phyloP scores from a whole-genome alignment of 1,140 invertebrate genomes.

The Pemphigus obesinymphae region DNA sequence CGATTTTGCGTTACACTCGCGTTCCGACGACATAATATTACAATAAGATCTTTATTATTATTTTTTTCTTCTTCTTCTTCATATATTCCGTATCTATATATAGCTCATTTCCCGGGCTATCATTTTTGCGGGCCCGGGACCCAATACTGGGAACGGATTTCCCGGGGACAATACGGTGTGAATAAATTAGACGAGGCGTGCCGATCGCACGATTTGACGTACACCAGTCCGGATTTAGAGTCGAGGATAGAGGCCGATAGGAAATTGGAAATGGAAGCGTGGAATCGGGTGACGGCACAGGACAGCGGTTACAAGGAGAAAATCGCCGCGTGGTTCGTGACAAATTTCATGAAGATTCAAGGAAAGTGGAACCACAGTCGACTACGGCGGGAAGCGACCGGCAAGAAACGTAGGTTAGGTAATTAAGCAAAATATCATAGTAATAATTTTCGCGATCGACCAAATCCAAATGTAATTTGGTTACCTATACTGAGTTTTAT shows the following conservation, averaged over 20 bases:
- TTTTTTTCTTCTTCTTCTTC: too few relatives aligned
- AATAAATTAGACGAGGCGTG: slow-evolving; percentile 30
- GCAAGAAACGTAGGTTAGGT: too few relatives aligned
- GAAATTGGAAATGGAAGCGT: background rate
- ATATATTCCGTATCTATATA: too few relatives aligned
- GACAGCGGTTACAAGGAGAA: slow-evolving; percentile 50
- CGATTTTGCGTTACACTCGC: too few relatives aligned
- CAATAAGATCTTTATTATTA: too few relatives aligned
- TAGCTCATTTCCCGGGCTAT: slow-evolving; percentile 37
- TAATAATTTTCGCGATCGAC: too few relatives aligned
- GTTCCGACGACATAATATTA: too few relatives aligned
- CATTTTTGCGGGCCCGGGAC: slow-evolving; percentile 30
- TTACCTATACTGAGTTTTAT: too few relatives aligned
- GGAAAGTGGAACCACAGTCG: slow-evolving; percentile 6
- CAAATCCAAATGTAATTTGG: too few relatives aligned
- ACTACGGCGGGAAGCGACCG: too few relatives aligned
- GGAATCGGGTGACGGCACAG: slow-evolving; percentile 44
- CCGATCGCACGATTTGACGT: background rate
- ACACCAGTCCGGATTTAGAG: background rate
- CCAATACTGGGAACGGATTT: background rate
- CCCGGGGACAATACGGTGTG: background rate
- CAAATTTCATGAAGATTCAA: slow-evolving; percentile 48
- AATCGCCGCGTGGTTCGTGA: slow-evolving; percentile 47
- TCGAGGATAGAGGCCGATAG: slow-evolving; percentile 1
- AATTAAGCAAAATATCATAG: too few relatives aligned